Percentiles rank a stretch among this genome's conserved stretches.
Evolutionary conservation across 2,888 invertebrate genomes (phyloP).

Genomic region (Lathronympha strigana): DNA sequence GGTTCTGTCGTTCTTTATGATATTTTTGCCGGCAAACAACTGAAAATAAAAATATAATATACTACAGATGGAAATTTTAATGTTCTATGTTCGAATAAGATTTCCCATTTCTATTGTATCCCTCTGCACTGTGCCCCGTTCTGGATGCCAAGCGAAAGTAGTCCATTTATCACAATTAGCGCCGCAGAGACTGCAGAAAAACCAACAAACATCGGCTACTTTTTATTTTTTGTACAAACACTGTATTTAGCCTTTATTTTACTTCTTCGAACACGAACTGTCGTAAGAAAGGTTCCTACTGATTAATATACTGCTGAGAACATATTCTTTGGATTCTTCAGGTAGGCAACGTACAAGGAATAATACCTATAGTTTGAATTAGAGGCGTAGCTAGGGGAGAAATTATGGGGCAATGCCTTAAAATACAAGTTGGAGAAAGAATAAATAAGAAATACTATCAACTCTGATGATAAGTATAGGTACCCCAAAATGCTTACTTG

Average conservation of each 20-base stretch:
- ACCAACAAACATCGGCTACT: slow-evolving; percentile 45
- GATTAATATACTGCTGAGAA: background rate
- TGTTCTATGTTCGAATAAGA: background rate
- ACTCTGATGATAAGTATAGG: no score
- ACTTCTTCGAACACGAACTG: slow-evolving; percentile 17
- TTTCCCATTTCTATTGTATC: slow-evolving; percentile 4
- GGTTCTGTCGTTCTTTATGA: no score
- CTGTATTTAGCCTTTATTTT: slow-evolving; percentile 33
- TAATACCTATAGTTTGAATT: no score
- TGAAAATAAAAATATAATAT: no score
- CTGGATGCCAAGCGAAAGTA: slow-evolving; percentile 40
- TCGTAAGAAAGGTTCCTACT: slow-evolving; percentile 13
- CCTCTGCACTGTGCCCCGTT: background rate
- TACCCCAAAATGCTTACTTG: no score
- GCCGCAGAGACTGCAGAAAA: slow-evolving; percentile 54
- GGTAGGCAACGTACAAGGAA: no score
- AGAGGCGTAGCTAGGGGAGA: no score
- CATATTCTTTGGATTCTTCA: background rate
- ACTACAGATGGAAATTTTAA: no score
- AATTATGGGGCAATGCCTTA: no score
- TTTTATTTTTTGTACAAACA: slow-evolving; percentile 31
- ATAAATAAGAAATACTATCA: no score
- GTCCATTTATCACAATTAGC: slow-evolving; percentile 72
- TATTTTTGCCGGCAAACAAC: no score
- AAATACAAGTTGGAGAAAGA: no score